Evolutionary conservation across 2,797 vertebrate genomes (phyloP).

Genomic region (Acanthis flammea): DNA sequence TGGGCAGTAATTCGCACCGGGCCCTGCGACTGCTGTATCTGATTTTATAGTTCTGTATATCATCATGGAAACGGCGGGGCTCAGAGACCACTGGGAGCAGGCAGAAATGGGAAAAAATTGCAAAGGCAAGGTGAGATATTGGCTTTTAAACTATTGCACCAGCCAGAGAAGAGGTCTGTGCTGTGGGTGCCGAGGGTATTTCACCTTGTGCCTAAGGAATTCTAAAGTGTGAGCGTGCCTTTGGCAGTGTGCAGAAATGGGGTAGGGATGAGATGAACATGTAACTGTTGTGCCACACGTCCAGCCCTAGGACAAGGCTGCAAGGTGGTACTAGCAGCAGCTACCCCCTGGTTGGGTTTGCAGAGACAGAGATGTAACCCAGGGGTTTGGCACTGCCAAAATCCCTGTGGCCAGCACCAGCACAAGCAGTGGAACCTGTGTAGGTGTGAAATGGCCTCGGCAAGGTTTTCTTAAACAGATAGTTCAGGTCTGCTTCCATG

Average conservation of each 20-base stretch:
- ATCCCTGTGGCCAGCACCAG: accelerated
- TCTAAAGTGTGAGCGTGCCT: accelerated
- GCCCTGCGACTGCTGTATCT: background rate
- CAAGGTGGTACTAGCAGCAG: background rate
- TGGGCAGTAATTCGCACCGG: conserved; percentile 17
- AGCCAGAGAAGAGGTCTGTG: background rate
- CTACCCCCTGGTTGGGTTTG: accelerated
- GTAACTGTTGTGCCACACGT: accelerated
- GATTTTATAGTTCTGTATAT: conserved; percentile 23
- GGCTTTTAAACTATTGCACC: background rate
- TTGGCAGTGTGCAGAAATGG: background rate
- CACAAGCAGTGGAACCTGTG: background rate
- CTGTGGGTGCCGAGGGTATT: background rate
- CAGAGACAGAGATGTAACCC: background rate
- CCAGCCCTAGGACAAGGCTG: background rate
- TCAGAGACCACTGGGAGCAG: background rate
- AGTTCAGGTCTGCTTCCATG: background rate
- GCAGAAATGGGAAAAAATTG: background rate
- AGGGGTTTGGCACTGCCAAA: accelerated
- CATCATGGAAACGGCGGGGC: background rate
- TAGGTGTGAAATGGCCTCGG: background rate
- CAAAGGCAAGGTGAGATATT: background rate
- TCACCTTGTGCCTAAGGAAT: background rate
- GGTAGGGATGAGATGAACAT: accelerated
- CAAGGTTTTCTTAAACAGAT: background rate